A percentile compares a stretch with the other conserved stretches of the same genome.
Conservation (phyloP, 2,888 invertebrate genomes). For the Scotopteryx bipunctaria region DNA sequence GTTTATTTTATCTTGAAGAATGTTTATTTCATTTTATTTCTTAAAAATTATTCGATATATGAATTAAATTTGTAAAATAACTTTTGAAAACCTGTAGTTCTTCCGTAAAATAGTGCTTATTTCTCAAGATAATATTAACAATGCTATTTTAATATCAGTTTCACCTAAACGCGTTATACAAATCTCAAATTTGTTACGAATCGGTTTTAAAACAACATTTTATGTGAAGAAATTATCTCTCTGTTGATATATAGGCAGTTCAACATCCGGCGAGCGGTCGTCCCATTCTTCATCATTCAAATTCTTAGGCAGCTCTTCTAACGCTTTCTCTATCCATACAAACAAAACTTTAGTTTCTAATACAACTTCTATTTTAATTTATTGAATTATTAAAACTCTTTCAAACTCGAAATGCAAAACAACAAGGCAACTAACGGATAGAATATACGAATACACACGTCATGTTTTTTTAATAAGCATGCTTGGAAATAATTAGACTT, state of each 20-base stretch:
- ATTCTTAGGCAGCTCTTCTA: conserved; percentile 87
- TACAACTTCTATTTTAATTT: conserved; percentile 3
- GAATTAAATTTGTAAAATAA: background rate
- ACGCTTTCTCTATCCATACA: conserved; percentile 86
- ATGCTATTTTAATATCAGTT: background rate
- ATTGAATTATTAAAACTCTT: conserved; percentile 11
- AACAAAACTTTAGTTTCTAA: conserved; percentile 26
- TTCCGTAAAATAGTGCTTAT: too few relatives aligned
- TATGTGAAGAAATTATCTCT: conserved; percentile 91
- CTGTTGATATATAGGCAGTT: conserved; percentile 93
- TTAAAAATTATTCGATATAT: background rate
- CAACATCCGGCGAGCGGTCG: conserved; percentile 89
- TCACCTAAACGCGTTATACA: background rate
- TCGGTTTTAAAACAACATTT: too few relatives aligned
- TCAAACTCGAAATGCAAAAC: conserved; percentile 47
- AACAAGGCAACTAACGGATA: conserved; percentile 48
- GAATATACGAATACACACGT: conserved; percentile 36
- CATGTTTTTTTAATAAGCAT: conserved; percentile 1
- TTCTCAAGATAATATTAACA: conserved; percentile 1
- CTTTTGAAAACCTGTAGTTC: too few relatives aligned
- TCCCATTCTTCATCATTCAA: conserved; percentile 85
- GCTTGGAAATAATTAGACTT: too few relatives aligned
- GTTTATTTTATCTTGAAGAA: background rate
- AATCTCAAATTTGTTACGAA: background rate
- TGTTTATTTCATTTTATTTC: background rate